Conservation (phyloP, 2,113 vertebrate genomes). For the Paedocypris sp. region DNA sequence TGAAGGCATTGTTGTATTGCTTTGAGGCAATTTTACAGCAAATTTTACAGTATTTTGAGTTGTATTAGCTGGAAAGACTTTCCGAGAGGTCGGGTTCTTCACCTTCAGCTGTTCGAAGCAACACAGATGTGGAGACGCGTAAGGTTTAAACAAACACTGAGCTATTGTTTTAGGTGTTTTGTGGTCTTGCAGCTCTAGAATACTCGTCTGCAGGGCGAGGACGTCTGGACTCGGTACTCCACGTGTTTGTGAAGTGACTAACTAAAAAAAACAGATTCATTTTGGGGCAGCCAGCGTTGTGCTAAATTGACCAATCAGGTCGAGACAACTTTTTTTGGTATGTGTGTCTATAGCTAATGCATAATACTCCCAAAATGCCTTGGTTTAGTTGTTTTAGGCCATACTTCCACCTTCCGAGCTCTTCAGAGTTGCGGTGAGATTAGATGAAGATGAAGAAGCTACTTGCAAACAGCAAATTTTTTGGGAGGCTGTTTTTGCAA, state of each 20-base stretch:
- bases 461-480: no score
- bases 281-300: no score
- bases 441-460: no score
- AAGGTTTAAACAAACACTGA: conserved; percentile 4
- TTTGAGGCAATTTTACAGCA: conserved; percentile 11
- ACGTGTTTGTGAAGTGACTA: conserved; percentile 7
- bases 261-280: background rate
- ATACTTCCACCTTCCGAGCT: no score
- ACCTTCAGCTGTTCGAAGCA: conserved; percentile 9
- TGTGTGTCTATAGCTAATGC: no score
- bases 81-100: conserved; percentile 4
- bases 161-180: conserved; percentile 21
- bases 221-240: background rate
- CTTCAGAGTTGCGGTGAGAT: no score
- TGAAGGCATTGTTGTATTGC: background rate
- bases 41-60: background rate
- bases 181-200: conserved; percentile 8
- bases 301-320: no score
- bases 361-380: no score
- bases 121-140: conserved; percentile 6
- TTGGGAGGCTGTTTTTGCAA: no score
- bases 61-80: background rate
- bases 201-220: conserved; percentile 3
- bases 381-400: no score
- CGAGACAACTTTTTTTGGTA: no score